Base-by-base conservation (phyloP, 2,888 invertebrate genomes). In the Mechanitis messenoides region DNA sequence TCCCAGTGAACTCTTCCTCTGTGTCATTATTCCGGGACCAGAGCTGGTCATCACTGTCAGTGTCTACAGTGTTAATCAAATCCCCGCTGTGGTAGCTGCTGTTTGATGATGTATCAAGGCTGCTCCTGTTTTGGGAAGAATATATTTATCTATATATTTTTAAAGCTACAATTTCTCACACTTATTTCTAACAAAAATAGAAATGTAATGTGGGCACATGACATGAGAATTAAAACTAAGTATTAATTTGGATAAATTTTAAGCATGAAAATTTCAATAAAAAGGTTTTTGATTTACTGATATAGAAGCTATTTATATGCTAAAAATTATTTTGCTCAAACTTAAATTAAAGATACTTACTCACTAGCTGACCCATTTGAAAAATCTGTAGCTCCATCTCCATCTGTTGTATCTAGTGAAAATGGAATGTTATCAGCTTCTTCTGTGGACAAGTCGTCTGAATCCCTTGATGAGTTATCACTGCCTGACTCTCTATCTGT, bases 401-500 rank as follows among this genome's bases (percentile, higher is more conserved):
- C 76, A 59, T 82, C 83, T 1, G 81, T 80, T 59, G 75, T 76
- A 33, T 73, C 75, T 31, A 50, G 31, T 31, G 50, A 50, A 9
- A 50, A 50, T 28, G 50, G 50, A 50, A 50, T 50, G 50, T 50
- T 50, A 9, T 50, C 50, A 4, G 70, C 54, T 47, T 85, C 84
- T 12, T 80, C 85, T 4, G 66, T 69, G 0, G 87, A 84, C 45
- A 84, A 69, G 72, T 89, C 89, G 68, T 89, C 89, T 11, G 89
- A 89, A 72, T 89, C 89, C 65, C 83, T 82, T 0, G 87, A 86
- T 33, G 75, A 79, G 42, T 42, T 42, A 71, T 81, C 81, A 61
- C 82, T 86, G 59, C 86, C 85, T 0, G 84, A 78, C 55, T 87
- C 87, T 57, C 81, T 75, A 4, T 81, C 85, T 1, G 87, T 85